Conservation (phyloP, 2,113 vertebrate species). For the Eudyptes chrysolophus region DNA sequence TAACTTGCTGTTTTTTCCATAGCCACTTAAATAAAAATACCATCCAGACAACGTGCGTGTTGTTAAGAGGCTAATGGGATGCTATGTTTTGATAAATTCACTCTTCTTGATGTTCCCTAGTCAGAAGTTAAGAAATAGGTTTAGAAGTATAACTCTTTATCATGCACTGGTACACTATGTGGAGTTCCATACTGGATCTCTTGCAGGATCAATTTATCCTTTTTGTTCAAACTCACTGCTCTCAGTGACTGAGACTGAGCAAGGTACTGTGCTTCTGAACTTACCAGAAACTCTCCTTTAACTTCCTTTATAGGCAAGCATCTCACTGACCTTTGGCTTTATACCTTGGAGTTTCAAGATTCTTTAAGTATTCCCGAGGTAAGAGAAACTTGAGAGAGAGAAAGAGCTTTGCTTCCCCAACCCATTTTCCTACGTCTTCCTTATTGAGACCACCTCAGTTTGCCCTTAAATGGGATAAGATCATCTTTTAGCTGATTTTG, state of each 20-base stretch:
- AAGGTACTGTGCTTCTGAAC: slow-evolving; percentile 55
- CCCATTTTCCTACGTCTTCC: neutral
- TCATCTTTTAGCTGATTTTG: neutral
- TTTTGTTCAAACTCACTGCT: slow-evolving; percentile 56
- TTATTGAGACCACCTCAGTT: slow-evolving; percentile 5
- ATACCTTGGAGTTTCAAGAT: slow-evolving; percentile 62
- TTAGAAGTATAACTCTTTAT: neutral
- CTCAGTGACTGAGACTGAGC: slow-evolving; percentile 49
- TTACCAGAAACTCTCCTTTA: slow-evolving; percentile 65
- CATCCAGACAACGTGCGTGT: neutral
- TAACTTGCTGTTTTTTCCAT: neutral
- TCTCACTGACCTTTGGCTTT: slow-evolving; percentile 66
- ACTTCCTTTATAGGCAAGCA: slow-evolving; percentile 69
- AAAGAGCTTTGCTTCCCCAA: slow-evolving; percentile 8
- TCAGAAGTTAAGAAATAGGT: neutral
- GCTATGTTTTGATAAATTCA: neutral
- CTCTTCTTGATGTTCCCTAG: neutral
- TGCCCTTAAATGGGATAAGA: neutral
- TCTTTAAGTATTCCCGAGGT: slow-evolving; percentile 63
- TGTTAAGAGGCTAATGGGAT: neutral
- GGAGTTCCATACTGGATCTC: neutral
- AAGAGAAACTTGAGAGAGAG: slow-evolving; percentile 52
- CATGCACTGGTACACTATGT: neutral
- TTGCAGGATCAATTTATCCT: neutral
- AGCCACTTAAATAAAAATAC: neutral